phyloP scores from a whole-genome alignment of 2,888 invertebrate genomes.

The Lochmaea capreae region DNA sequence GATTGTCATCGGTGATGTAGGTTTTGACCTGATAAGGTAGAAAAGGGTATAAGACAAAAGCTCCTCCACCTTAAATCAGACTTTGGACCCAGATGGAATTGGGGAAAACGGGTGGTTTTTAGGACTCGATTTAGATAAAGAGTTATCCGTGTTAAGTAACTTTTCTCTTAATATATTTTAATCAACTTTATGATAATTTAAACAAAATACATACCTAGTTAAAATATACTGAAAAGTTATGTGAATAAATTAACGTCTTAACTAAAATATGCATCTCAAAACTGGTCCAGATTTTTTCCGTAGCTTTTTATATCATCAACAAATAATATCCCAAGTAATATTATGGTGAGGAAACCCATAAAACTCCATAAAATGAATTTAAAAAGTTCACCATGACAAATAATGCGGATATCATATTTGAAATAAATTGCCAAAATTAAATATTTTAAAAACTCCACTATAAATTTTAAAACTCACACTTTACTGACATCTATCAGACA shows the following conservation, averaged over 20 bases:
- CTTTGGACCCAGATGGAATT: conserved; percentile 9
- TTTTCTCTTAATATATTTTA: background rate
- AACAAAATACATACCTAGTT: background rate
- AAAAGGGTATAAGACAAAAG: conserved; percentile 15
- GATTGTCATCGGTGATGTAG: conserved; percentile 32
- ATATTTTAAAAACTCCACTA: too few relatives aligned
- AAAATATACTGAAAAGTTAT: too few relatives aligned
- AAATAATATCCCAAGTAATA: too few relatives aligned
- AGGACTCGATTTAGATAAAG: conserved; percentile 1
- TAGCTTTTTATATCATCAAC: too few relatives aligned
- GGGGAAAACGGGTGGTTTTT: background rate
- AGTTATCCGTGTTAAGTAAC: background rate
- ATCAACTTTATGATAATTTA: background rate
- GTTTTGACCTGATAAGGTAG: conserved; percentile 28
- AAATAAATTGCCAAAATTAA: too few relatives aligned
- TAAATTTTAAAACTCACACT: background rate
- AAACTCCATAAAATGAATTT: too few relatives aligned
- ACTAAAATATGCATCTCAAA: too few relatives aligned
- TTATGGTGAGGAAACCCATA: too few relatives aligned
- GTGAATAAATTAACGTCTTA: too few relatives aligned
- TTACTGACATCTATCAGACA: background rate
- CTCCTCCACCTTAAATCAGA: conserved; percentile 17
- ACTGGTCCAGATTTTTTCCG: too few relatives aligned
- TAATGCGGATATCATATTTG: too few relatives aligned
- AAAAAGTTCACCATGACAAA: too few relatives aligned